Evolutionary conservation across 1,140 invertebrate genomes (phyloP).

Genomic region (Myzus persicae): DNA sequence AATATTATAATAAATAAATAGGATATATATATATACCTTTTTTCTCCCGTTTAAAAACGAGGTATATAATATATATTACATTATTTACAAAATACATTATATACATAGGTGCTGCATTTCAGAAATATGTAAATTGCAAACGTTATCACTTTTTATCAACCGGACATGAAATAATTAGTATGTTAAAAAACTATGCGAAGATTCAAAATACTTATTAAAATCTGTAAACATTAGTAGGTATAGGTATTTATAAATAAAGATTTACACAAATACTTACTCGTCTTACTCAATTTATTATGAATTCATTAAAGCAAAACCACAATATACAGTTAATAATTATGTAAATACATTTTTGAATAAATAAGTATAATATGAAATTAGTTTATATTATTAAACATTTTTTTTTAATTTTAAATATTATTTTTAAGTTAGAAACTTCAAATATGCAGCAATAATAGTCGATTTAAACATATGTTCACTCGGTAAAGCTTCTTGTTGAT

Average conservation of each 20-base stretch:
- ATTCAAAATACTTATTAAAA: too few species aligned
- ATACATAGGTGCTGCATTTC: background rate
- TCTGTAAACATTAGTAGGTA: background rate
- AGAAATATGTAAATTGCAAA: background rate
- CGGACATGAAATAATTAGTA: background rate
- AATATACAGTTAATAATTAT: background rate
- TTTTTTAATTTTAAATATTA: background rate
- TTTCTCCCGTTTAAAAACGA: too few species aligned
- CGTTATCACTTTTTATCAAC: background rate
- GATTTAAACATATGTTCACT: background rate
- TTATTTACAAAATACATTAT: background rate
- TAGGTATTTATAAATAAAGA: too few species aligned
- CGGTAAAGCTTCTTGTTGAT: background rate
- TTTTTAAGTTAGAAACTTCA: background rate
- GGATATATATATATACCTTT: too few species aligned
- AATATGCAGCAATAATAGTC: background rate
- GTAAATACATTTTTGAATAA: background rate
- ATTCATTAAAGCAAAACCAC: too few species aligned
- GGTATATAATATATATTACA: background rate
- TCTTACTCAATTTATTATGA: too few species aligned
- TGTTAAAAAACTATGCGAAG: background rate
- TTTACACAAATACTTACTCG: background rate
- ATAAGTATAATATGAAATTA: background rate
- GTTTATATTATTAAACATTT: background rate
- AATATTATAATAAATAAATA: background rate